Evolutionary conservation across 2,113 vertebrate genomes (phyloP).

Genomic region (Atractosteus spatula): DNA sequence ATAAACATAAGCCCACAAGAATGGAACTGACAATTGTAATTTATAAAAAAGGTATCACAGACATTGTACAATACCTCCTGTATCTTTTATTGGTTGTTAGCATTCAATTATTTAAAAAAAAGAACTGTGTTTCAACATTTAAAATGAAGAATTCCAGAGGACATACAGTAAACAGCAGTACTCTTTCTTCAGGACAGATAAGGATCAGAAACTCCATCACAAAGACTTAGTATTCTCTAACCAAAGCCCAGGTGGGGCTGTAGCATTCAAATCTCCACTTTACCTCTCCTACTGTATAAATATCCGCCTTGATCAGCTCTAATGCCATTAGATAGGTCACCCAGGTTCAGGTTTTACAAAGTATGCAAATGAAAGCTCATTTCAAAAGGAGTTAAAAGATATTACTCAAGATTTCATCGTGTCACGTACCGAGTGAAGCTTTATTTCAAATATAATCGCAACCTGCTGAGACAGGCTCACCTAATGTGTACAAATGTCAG

Average conservation of each 20-base stretch:
- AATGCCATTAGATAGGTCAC: constrained; percentile 15
- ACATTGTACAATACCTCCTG: too few relatives aligned
- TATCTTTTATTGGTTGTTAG: too few relatives aligned
- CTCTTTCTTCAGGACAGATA: neutral
- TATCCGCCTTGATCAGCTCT: constrained; percentile 20
- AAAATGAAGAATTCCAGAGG: neutral
- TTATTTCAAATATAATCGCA: constrained; percentile 15
- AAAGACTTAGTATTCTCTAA: neutral
- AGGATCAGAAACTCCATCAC: neutral
- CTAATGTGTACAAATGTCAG: constrained; percentile 37
- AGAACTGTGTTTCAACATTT: neutral
- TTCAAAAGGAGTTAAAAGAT: neutral
- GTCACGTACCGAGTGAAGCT: constrained; percentile 9
- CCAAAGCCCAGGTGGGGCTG: neutral
- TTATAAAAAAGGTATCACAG: too few relatives aligned
- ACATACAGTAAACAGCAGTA: neutral
- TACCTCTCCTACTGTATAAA: neutral
- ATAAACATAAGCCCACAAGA: too few relatives aligned
- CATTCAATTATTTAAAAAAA: too few relatives aligned
- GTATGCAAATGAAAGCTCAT: neutral
- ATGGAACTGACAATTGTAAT: too few relatives aligned
- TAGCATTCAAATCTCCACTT: neutral
- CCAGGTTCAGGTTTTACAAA: constrained; percentile 1
- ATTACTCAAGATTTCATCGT: neutral
- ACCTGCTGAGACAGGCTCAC: constrained; percentile 21